These are phyloP conservation scores for Rhabdomys dilectus DNA, from an alignment of 2,113 vertebrate genomes.

Conservation along the genomic window DNA sequence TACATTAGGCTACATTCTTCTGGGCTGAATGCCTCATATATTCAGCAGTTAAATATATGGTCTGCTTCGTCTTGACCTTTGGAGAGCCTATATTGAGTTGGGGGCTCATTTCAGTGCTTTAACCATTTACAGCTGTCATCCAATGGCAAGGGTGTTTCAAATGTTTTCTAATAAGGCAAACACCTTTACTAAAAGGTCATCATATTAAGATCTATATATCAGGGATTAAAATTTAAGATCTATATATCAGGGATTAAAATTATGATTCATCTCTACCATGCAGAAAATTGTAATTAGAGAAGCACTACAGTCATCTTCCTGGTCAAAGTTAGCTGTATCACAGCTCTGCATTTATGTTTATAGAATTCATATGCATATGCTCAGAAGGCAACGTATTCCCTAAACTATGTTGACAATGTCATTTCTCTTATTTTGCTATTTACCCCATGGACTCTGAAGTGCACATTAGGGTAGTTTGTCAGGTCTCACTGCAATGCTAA, in stretches of 20 bases:
- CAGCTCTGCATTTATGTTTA: not conserved
- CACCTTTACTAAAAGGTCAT: conserved; percentile 77
- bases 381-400: not conserved
- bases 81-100: conserved; percentile 60
- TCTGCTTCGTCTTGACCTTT: conserved; percentile 80
- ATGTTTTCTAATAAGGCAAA: conserved; percentile 80
- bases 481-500: not conserved
- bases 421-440: conserved; percentile 30
- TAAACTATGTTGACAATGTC: conserved; percentile 24
- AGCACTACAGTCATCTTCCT: not conserved
- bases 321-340: not conserved
- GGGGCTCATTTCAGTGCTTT: conserved; percentile 75
- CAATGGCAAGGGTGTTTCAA: conserved; percentile 69
- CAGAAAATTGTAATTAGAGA: conserved; percentile 53
- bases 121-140: conserved; percentile 72
- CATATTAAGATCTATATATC: conserved; percentile 75
- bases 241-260: conserved; percentile 74
- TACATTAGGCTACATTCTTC: conserved; percentile 39
- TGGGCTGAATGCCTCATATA: conserved; percentile 70
- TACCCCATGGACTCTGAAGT: conserved; percentile 25
- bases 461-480: not conserved
- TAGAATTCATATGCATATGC: not conserved
- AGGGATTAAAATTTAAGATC: conserved; percentile 76
- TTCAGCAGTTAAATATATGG: conserved; percentile 71
- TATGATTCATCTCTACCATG: conserved; percentile 61